Percentiles rank a stretch among this genome's conserved stretches.
Conservation (phyloP, 2,888 invertebrate species). For the Coenonympha arcania region DNA sequence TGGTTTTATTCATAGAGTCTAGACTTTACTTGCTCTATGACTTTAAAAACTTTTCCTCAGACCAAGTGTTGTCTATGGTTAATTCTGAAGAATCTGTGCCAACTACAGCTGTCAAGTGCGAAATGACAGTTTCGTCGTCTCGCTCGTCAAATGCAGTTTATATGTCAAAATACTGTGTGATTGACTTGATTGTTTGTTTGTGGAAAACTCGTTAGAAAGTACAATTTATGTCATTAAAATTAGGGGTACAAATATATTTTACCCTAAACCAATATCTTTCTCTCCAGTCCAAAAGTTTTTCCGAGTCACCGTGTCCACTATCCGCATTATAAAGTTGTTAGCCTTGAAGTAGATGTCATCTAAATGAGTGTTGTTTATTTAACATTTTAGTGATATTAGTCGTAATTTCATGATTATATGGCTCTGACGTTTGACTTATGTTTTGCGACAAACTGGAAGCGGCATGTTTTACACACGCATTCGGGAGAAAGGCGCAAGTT, state of each 20-base stretch:
- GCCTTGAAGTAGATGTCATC: conserved; percentile 74
- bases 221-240: conserved; percentile 41
- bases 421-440: conserved; percentile 72
- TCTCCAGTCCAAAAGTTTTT: conserved; percentile 36
- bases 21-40: no score
- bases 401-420: conserved; percentile 68
- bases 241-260: conserved; percentile 37
- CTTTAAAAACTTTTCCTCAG: no score
- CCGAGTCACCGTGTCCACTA: conserved; percentile 50
- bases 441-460: conserved; percentile 61
- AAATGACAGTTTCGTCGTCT: conserved; percentile 25
- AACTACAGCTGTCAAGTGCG: no score
- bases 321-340: conserved; percentile 62
- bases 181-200: conserved; percentile 68
- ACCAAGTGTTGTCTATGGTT: no score
- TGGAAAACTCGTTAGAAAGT: conserved; percentile 67
- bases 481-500: conserved; percentile 69
- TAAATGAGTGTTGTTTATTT: conserved; percentile 73
- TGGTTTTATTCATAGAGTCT: neutral
- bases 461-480: conserved; percentile 72
- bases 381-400: conserved; percentile 70
- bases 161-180: conserved; percentile 69
- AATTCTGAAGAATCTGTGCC: no score
- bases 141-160: no score
- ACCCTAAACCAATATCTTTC: conserved; percentile 34